A percentile compares a stretch with the other conserved stretches of the same genome.
These are phyloP conservation scores for Cantharis flavilabris DNA, from an alignment of 2,888 invertebrate genomes.

Conservation along the genomic window DNA sequence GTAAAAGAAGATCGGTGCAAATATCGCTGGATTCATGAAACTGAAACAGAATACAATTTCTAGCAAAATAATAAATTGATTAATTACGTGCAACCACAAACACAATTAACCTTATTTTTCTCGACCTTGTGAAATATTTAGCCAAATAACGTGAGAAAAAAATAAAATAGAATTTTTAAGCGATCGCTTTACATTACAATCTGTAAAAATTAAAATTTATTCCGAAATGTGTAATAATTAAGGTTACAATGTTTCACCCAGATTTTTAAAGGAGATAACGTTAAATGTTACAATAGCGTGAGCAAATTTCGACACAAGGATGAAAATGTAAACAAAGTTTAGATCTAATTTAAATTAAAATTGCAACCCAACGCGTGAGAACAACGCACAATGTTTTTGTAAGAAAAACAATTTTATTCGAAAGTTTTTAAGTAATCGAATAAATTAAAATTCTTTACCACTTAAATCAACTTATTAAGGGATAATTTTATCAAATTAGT, in stretches of 20 bases:
- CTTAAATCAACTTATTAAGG: neutral
- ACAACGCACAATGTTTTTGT: neutral
- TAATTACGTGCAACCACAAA: neutral
- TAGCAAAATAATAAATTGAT: neutral
- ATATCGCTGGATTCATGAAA: neutral
- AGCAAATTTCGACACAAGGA: slow-evolving; percentile 6
- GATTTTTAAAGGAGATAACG: slow-evolving; percentile 2
- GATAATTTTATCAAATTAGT: neutral
- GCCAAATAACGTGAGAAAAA: neutral
- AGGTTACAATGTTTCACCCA: neutral
- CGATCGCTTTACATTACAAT: neutral
- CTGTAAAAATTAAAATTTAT: neutral
- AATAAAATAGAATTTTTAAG: neutral
- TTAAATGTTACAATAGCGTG: slow-evolving; percentile 1
- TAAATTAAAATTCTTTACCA: neutral
- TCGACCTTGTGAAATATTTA: neutral
- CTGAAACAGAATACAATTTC: neutral
- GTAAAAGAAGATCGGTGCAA: neutral
- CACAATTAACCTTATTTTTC: neutral
- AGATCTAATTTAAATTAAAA: slow-evolving; percentile 2
- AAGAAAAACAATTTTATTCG: neutral
- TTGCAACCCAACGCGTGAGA: neutral
- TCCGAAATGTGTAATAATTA: neutral
- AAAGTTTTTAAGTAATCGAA: neutral
- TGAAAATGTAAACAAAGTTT: neutral